Evolutionary conservation across 2,113 vertebrate genomes (phyloP).

Genomic region (Notothenia rossii): DNA sequence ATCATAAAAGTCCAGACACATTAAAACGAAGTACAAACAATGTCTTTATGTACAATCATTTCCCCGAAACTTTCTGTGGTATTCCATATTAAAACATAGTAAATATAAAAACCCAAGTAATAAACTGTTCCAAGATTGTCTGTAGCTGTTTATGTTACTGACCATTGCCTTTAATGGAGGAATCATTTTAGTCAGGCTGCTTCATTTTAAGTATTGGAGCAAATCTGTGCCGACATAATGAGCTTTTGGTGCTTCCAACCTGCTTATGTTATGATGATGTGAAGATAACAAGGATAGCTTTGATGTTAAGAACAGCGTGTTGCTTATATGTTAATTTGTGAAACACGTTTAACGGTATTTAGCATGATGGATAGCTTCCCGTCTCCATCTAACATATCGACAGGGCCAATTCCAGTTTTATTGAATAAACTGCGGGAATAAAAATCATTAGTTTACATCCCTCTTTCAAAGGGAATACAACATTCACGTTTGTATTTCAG

Average conservation of each 20-base stretch:
- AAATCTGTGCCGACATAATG: background rate
- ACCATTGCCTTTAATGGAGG: conserved; percentile 29
- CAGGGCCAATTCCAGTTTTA: conserved; percentile 39
- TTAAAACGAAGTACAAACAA: conserved; percentile 79
- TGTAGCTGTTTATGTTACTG: conserved; percentile 68
- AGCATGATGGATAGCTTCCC: conserved; percentile 13
- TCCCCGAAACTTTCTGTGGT: conserved; percentile 60
- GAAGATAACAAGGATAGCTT: background rate
- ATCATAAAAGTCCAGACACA: conserved; percentile 81
- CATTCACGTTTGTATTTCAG: conserved; percentile 65
- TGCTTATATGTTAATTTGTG: background rate
- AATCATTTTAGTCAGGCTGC: conserved; percentile 1
- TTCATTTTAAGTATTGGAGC: background rate
- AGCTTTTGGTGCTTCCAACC: background rate
- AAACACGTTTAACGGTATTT: conserved; percentile 28
- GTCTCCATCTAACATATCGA: conserved; percentile 10
- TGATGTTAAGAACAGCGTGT: background rate
- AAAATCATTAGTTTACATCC: conserved; percentile 29
- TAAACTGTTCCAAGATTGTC: conserved; percentile 80
- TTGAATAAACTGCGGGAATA: conserved; percentile 23
- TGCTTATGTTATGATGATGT: background rate
- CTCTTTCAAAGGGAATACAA: conserved; percentile 48
- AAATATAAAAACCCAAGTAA: conserved; percentile 75
- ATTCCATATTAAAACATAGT: conserved; percentile 64
- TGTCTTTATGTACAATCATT: conserved; percentile 76